Conservation (phyloP, 2,797 vertebrate species). For the Schizopygopsis pylzovi region DNA sequence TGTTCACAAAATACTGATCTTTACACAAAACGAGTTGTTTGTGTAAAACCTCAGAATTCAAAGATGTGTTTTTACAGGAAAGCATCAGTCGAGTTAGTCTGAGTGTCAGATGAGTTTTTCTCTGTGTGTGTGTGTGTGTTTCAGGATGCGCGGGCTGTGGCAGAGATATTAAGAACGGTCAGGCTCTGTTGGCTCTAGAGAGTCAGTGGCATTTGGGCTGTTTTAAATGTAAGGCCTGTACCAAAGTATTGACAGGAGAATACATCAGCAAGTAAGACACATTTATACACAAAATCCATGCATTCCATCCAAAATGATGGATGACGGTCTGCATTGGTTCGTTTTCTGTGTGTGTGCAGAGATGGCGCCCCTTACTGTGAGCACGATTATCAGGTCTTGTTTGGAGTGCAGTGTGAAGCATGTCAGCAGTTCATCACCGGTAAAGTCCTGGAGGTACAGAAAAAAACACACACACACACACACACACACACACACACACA, state of each 20-base stretch:
- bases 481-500: neutral
- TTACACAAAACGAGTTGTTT: neutral
- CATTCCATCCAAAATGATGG: neutral
- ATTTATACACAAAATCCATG: constrained; percentile 11
- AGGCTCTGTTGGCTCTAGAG: constrained; percentile 90
- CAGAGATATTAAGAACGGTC: constrained; percentile 94
- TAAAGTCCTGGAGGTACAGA: constrained; percentile 91
- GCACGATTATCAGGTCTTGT: constrained; percentile 93
- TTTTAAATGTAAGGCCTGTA: constrained; percentile 93
- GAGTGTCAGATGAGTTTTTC: neutral
- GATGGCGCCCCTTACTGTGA: constrained; percentile 95
- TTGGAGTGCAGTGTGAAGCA: constrained; percentile 93
- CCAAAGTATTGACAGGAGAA: constrained; percentile 89
- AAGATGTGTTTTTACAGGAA: neutral
- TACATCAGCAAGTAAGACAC: constrained; percentile 97
- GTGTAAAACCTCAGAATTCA: neutral
- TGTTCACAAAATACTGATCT: neutral
- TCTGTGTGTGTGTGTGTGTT: constrained; percentile 64
- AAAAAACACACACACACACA: no score
- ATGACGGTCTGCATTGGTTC: neutral
- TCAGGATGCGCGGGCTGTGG: constrained; percentile 81
- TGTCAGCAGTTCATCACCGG: constrained; percentile 96
- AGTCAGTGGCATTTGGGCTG: constrained; percentile 96
- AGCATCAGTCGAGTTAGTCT: neutral
- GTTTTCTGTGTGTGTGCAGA: constrained; percentile 71